Evolutionary conservation across 35 echinoderm and acorn worm genomes (phyloP).

Genomic region (Apostichopus japonicus): DNA sequence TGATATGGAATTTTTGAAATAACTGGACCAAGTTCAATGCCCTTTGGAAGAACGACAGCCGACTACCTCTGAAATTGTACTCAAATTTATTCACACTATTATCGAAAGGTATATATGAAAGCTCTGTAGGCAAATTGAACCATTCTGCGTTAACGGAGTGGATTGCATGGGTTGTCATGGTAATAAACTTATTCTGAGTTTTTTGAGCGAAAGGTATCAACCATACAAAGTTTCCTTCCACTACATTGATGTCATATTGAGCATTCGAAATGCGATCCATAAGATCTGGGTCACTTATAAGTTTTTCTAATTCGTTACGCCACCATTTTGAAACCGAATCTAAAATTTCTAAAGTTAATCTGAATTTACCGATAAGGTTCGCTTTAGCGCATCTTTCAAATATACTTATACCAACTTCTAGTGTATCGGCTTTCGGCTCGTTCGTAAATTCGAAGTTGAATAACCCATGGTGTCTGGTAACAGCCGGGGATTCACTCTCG

Average conservation of each 20-base stretch:
- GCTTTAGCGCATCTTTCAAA: neutral
- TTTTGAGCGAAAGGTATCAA: slow-evolving; percentile 4
- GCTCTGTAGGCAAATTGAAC: slow-evolving; percentile 31
- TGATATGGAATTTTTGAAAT: slow-evolving; percentile 35
- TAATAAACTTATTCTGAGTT: neutral
- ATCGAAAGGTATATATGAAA: slow-evolving; percentile 23
- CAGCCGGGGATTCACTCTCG: neutral
- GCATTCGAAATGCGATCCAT: slow-evolving; percentile 5
- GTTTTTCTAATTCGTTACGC: slow-evolving; percentile 7
- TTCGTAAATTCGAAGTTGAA: slow-evolving; percentile 17
- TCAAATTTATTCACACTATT: slow-evolving; percentile 25
- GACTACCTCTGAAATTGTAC: neutral
- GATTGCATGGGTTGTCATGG: slow-evolving; percentile 9
- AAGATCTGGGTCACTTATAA: neutral
- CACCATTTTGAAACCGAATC: slow-evolving; percentile 16
- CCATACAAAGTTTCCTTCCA: slow-evolving; percentile 39
- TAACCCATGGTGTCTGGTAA: neutral
- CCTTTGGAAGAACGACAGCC: slow-evolving; percentile 22
- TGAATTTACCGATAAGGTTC: neutral
- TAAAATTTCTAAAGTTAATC: neutral
- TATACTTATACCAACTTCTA: slow-evolving; percentile 17
- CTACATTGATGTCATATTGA: neutral
- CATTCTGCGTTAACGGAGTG: slow-evolving; percentile 17
- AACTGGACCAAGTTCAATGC: slow-evolving; percentile 10
- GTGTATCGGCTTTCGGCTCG: neutral